Base-by-base conservation (phyloP, 2,113 vertebrate species). In the Chaenogobius annularis region DNA sequence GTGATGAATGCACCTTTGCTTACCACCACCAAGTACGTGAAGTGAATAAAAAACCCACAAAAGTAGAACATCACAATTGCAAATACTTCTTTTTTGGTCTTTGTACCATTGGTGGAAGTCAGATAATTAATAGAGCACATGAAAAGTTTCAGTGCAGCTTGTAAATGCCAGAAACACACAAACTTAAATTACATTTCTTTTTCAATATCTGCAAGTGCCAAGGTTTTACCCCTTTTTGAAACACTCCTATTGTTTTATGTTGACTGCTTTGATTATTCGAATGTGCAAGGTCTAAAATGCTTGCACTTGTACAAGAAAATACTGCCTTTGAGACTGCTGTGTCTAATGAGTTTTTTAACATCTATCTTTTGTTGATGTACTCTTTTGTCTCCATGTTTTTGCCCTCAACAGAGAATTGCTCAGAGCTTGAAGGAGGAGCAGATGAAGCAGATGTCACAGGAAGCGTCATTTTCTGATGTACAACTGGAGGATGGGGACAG, bases 341-440 rank as follows among this genome's bases (percentile, higher is more conserved):
- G 43, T 72, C 66, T 61, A 44, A 46, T 77, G 14, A 59, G 23
- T 47, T 67, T 63, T 46, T 19, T 47, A 66, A 37, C 61, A 62
- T 44, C 40, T 56, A 46, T 67, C 20, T 6, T 12, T 40, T 64
- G 1, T 62, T 1, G 9, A 9, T 63, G 15, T 48, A 3, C 19
- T 43, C 23, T 62, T 20, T 44, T 65, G 7, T 10, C 15, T 75
- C 63, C 23, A 7, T 5, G 13, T 68, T 78, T 15, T 46, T 75
- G 66, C 73, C 37, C 10, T 72, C 22, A 83, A 48, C 66, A 99
- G 98, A 94, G 94, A 96, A 99, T 99, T 68, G 96, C 98, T 82
- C 95, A 96, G 90, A 98, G 96, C 83, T 94, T 99, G 82, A 98
- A 98, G 88, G 97, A 98, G 52, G 97, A 99, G 66, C 96, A 96